phyloP scores from a whole-genome alignment of 2,797 vertebrate species.

The Parambassis ranga region DNA sequence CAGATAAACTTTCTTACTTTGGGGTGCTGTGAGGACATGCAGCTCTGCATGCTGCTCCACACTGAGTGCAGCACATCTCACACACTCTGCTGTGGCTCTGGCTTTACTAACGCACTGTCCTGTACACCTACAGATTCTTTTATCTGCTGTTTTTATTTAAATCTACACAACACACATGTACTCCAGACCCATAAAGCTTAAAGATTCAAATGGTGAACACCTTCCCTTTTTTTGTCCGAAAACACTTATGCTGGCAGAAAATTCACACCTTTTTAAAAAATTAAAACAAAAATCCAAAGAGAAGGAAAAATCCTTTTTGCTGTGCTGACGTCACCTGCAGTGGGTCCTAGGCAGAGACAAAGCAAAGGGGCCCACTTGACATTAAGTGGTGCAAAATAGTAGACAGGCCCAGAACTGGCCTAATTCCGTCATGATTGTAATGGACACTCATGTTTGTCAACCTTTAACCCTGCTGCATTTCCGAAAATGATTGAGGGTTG shows the following conservation, averaged over 20 bases:
- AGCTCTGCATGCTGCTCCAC: constrained; percentile 1
- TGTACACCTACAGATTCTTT: constrained; percentile 24
- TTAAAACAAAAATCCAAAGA: too few relatives aligned
- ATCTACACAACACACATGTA: constrained; percentile 1
- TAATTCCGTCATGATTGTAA: constrained; percentile 59
- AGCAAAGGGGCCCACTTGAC: constrained; percentile 60
- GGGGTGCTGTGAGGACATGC: constrained; percentile 68
- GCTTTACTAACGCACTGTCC: background rate
- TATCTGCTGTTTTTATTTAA: constrained; percentile 50
- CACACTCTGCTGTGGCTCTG: constrained; percentile 24
- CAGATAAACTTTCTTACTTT: constrained; percentile 49
- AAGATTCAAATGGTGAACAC: constrained; percentile 16
- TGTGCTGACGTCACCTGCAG: constrained; percentile 63
- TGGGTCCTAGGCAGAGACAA: constrained; percentile 50
- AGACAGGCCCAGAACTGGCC: constrained; percentile 50
- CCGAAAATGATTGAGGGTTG: constrained; percentile 47
- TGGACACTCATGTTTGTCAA: constrained; percentile 63
- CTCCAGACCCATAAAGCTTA: constrained; percentile 16
- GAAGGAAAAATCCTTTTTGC: constrained; percentile 23
- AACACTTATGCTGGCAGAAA: constrained; percentile 2
- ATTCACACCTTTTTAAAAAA: constrained; percentile 12
- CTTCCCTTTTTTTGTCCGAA: constrained; percentile 10
- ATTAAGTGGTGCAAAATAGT: constrained; percentile 58
- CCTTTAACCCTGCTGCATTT: constrained; percentile 69
- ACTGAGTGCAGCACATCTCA: constrained; percentile 13